Base-by-base conservation (phyloP, 2,797 vertebrate species). In the Psittacula echo region DNA sequence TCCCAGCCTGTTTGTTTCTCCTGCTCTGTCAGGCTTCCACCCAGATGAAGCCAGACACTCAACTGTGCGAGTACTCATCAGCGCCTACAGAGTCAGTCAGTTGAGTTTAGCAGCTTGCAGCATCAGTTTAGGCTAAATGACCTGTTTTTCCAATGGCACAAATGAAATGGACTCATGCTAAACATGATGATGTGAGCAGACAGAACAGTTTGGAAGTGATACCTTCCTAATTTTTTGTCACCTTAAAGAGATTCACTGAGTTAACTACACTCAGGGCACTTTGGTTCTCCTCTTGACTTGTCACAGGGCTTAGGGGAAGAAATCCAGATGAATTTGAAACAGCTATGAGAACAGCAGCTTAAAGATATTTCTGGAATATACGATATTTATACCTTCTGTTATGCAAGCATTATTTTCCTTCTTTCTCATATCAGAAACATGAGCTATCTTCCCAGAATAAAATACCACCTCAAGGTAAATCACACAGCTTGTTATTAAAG, bases 401-500 rank as follows among this genome's bases (percentile, higher is more conserved):
- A 85, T 2, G 3, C 48, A 90, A 91, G 37, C 66, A 64, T 91
- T 96, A 47, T 94, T 95, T 88, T 93, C 70, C 60, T 86, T 93
- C 87, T 71, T 88, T 82, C 76, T 88, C 44, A 29, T 93, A 79
- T 37, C 61, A 68, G 50, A 89, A 68, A 74, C 50, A 7, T 72
- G 68, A 95, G 72, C 72, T 76, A 68, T 62, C 88, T 92, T 88
- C 80, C 71, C 74, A 79, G 51, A 83, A 92, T 87, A 44, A 95
- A 94, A 92, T 82, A 92, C 29, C 42, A 83, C 76, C 68, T 92
- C 78, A 68, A 78, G 82, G 83, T 87, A 92, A 94, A 91, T 89
- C 78, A 78, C 7, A 0, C 66, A 75, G 53, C 79, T 90, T 76
- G 87, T 91, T 89, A 93, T 82, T 93, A 92, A 87, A 66, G 65